These are phyloP conservation scores for Illadopsis cleaveri DNA, from an alignment of 2,113 vertebrate species.

Conservation along the genomic window DNA sequence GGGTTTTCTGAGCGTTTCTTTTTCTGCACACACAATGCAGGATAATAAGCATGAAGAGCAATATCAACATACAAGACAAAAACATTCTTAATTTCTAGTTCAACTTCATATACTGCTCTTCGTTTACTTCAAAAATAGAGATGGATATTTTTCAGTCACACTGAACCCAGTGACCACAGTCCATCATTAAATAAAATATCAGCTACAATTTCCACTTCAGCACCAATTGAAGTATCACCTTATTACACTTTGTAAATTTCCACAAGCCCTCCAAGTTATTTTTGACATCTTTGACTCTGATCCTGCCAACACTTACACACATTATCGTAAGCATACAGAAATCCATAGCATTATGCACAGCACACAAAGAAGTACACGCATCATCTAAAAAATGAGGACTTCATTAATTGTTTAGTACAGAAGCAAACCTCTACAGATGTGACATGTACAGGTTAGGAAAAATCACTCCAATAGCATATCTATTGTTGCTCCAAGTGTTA, in stretches of 20 bases:
- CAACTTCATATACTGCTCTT: neutral
- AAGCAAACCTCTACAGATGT: neutral
- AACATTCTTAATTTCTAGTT: neutral
- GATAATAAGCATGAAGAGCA: neutral
- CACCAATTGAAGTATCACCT: conserved; percentile 50
- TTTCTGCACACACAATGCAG: neutral
- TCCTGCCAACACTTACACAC: conserved; percentile 43
- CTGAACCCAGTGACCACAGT: conserved; percentile 42
- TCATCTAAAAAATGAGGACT: neutral
- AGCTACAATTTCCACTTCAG: conserved; percentile 38
- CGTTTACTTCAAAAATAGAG: conserved; percentile 21
- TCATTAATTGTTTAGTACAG: neutral
- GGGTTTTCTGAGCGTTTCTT: neutral
- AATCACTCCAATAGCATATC: neutral
- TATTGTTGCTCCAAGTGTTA: conserved; percentile 42
- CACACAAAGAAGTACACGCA: neutral
- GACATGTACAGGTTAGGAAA: neutral
- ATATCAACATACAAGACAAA: neutral
- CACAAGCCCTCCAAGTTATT: conserved; percentile 64
- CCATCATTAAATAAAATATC: conserved; percentile 48
- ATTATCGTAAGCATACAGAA: conserved; percentile 25
- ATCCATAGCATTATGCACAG: neutral
- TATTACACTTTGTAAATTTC: conserved; percentile 61
- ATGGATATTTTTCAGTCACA: conserved; percentile 13
- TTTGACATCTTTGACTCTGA: conserved; percentile 49